Evolutionary conservation across 2,888 invertebrate species (phyloP).

Genomic region (Polydrusus cervinus): DNA sequence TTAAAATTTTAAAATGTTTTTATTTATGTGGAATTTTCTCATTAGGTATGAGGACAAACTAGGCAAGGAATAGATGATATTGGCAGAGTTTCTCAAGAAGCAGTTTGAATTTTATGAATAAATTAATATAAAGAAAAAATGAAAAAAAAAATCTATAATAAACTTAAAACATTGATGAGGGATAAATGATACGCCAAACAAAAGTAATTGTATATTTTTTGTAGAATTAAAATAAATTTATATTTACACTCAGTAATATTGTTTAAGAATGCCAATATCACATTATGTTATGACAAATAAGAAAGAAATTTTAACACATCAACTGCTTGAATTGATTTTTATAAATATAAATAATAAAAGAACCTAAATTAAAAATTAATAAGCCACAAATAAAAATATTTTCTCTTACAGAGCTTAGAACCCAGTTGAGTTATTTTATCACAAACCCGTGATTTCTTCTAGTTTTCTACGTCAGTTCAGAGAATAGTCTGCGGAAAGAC

Average conservation of each 20-base stretch:
- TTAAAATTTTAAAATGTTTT: background rate
- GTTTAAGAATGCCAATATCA: background rate
- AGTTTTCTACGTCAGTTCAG: too few relatives aligned
- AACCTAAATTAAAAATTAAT: too few relatives aligned
- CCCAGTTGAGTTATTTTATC: too few relatives aligned
- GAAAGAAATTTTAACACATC: too few relatives aligned
- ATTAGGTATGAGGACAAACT: constrained; percentile 27
- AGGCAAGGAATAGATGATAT: constrained; percentile 31
- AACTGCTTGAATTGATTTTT: too few relatives aligned
- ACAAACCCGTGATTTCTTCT: too few relatives aligned
- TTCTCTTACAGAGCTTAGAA: too few relatives aligned
- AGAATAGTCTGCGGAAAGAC: too few relatives aligned
- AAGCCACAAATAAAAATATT: too few relatives aligned
- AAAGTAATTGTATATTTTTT: constrained; percentile 21
- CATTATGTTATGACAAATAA: too few relatives aligned
- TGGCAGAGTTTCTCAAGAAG: constrained; percentile 68
- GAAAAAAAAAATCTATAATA: constrained; percentile 16
- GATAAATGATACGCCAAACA: constrained; percentile 40
- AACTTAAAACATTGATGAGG: constrained; percentile 38
- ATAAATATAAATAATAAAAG: too few relatives aligned
- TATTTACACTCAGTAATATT: constrained; percentile 31
- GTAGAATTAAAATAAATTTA: constrained; percentile 2
- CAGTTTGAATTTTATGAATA: constrained; percentile 49
- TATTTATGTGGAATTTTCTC: background rate
- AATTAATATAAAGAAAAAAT: too few relatives aligned